Percentiles rank a stretch among this genome's conserved stretches.
Conservation (phyloP, 2,113 vertebrate genomes). For the Salvator merianae region DNA sequence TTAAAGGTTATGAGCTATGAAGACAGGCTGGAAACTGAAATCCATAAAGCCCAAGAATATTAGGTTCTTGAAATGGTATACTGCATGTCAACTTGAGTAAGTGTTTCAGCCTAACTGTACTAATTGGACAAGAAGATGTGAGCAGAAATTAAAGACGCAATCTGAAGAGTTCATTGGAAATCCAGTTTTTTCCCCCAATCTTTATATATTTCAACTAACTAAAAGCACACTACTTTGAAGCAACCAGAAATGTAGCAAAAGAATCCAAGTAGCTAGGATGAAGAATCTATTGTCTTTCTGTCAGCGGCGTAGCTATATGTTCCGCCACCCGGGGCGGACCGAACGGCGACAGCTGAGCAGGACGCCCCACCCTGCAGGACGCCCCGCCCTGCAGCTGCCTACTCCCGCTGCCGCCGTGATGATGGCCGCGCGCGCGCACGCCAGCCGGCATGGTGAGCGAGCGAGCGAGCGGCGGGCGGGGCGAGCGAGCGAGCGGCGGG, state of each 20-base stretch:
- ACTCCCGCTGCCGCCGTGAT: too few species aligned
- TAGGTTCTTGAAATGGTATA: slow-evolving; percentile 44
- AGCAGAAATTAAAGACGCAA: slow-evolving; percentile 55
- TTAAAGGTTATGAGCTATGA: slow-evolving; percentile 68
- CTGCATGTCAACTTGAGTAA: slow-evolving; percentile 49
- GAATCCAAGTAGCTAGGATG: too few species aligned
- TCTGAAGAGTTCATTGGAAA: slow-evolving; percentile 30
- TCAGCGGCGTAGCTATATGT: too few species aligned
- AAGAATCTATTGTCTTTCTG: too few species aligned
- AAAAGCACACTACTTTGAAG: background rate
- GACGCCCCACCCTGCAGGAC: too few species aligned
- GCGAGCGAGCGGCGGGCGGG: too few species aligned
- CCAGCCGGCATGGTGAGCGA: too few species aligned
- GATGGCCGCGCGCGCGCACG: too few species aligned
- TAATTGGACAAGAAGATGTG: slow-evolving; percentile 59
- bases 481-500: too few species aligned
- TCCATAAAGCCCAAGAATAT: slow-evolving; percentile 45
- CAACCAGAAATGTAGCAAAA: background rate
- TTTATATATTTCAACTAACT: slow-evolving; percentile 30
- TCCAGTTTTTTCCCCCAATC: background rate
- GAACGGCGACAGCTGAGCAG: too few species aligned
- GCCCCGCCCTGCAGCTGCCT: too few species aligned
- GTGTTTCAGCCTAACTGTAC: slow-evolving; percentile 46
- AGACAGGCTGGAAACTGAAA: slow-evolving; percentile 56
- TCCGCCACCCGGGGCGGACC: too few species aligned